Conservation (phyloP, 2,797 vertebrate species). For the Silurus aristotelis region DNA sequence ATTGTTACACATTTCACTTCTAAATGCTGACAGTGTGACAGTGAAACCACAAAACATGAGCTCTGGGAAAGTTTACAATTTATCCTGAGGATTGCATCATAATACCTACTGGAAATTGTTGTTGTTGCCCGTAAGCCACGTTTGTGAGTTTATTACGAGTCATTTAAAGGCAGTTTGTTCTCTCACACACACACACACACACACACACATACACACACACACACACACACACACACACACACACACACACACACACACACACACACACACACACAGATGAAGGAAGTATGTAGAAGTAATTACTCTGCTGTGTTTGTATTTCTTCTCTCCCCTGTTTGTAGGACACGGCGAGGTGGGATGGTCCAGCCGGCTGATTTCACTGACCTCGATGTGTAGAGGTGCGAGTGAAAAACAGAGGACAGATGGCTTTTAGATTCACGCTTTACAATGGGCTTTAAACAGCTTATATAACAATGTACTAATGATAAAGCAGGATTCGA, state of each 20-base stretch:
- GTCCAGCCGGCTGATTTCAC: constrained; percentile 73
- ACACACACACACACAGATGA: background rate
- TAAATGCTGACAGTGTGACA: background rate
- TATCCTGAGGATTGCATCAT: background rate
- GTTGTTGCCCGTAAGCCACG: background rate
- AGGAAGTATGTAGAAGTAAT: constrained; percentile 11
- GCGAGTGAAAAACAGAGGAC: constrained; percentile 35
- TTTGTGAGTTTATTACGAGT: background rate
- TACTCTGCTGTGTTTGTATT: background rate
- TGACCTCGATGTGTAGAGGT: constrained; percentile 40
- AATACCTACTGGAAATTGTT: background rate
- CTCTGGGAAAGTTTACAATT: background rate
- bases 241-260: background rate
- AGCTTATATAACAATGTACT: background rate
- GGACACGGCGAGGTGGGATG: constrained; percentile 68
- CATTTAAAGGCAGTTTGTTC: background rate
- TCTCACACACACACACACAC: too few relatives aligned
- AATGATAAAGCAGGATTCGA: background rate
- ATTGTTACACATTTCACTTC: background rate
- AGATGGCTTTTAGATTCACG: constrained; percentile 28
- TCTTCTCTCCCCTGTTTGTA: constrained; percentile 56
- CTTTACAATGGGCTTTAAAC: constrained; percentile 14
- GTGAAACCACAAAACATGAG: background rate
- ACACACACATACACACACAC: background rate
- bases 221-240: background rate